Base-by-base conservation (phyloP, 2,113 vertebrate genomes). In the Silurus meridionalis region DNA sequence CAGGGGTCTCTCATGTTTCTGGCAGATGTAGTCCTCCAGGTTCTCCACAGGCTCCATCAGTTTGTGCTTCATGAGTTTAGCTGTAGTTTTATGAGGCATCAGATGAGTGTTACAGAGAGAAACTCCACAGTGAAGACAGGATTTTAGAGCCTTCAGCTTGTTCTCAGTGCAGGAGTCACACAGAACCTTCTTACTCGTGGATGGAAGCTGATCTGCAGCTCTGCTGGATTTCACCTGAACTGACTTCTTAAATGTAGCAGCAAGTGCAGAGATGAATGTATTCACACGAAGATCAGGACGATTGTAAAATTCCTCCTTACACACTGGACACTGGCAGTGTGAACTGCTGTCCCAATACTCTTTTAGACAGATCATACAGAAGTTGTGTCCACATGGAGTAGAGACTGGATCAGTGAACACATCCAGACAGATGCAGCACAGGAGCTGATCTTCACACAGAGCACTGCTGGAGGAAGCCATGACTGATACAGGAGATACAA, bases 1-100 rank as follows among this genome's bases (percentile, higher is more conserved):
- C 69, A 84, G 83, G 14, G 83, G 83, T 84, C 37, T 83, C 50
- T 77, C 83, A 63, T 84, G 83, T 84, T 84, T 84, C 69, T 84
- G 83, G 23, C 83, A 84, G 83, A 84, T 84, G 69, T 84, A 84
- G 25, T 84, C 14, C 69, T 84, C 69, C 57, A 84, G 83, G 83
- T 84, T 75, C 71, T 84, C 57, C 69, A 84, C 83, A 84, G 83
- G 83, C 0, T 84, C 64, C 0, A 83, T 83, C 10, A 83, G 64
- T 83, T 69, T 83, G 50, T 83, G 82, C 4, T 57, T 83, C 17
- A 28, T 83, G 2, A 83, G 1, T 69, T n/a, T 19, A 37, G 21
- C 0, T 19, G n/a, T 23, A 19, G 3, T 83, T 19, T 53, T 4
- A 83, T 83, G 82, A 37, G 52, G 64, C 8, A 11, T 9, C n/a